Percentiles rank a stretch among this genome's conserved stretches.
Evolutionary conservation across 2,888 invertebrate genomes (phyloP).

Genomic region (Apamea monoglypha): DNA sequence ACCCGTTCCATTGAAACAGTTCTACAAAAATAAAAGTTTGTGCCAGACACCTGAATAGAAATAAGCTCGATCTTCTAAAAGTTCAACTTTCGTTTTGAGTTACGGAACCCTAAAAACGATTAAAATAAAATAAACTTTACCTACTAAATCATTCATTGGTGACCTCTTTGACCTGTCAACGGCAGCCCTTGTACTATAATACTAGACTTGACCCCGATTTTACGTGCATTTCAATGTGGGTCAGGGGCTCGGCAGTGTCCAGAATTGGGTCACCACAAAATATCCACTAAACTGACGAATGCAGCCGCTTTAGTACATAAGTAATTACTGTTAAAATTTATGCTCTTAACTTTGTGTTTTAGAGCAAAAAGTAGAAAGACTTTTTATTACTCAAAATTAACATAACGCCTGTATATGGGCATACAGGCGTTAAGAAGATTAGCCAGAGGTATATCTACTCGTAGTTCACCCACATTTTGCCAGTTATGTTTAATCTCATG

Average conservation of each 20-base stretch:
- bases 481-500: not conserved
- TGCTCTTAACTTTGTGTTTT: not conserved
- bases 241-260: constrained; percentile 70
- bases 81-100: not conserved
- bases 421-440: no score
- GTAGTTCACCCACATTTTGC: not conserved
- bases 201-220: constrained; percentile 72
- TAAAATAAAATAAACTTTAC: constrained; percentile 21
- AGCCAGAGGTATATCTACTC: not conserved
- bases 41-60: not conserved
- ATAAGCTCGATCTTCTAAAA: not conserved
- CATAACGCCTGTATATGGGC: not conserved
- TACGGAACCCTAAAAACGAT: not conserved
- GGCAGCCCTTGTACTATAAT: constrained; percentile 61
- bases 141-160: constrained; percentile 25
- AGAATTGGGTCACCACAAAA: constrained; percentile 73
- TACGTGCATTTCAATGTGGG: constrained; percentile 77
- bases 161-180: constrained; percentile 38
- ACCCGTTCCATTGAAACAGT: not conserved
- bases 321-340: constrained; percentile 38
- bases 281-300: constrained; percentile 52
- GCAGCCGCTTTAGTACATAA: constrained; percentile 24
- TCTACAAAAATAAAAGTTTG: not conserved
- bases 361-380: not conserved
- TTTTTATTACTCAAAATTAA: not conserved